Base-by-base conservation (phyloP, 2,113 vertebrate genomes). In the Climacteris rufus region DNA sequence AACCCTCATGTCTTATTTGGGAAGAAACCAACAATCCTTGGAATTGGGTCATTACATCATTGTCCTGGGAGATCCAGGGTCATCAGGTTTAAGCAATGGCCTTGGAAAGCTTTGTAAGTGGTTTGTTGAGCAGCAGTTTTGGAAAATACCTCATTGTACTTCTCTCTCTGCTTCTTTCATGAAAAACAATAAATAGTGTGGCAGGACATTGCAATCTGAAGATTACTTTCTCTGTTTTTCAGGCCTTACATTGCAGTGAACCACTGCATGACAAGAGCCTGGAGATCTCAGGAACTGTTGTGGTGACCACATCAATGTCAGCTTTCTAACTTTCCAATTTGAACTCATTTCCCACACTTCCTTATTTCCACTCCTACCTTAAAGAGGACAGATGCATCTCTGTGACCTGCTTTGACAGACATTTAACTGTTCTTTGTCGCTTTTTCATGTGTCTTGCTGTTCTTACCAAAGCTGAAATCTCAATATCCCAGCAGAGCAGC, bases 301-400 rank as follows among this genome's bases (percentile, higher is more conserved):
- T 35, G 30, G 84, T 87, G 84, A 87, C 61, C 59, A 65, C 61
- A 92, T 94, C 93, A 95, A 52, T 65, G 57, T 61, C 87, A 90
- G 35, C 19, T 94, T 96, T 94, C 71, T 89, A 96, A 83, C 66
- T 95, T 94, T 87, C 72, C 53, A 91, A 78, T 76, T 63, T 95
- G 79, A 96, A 85, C 60, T 93, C 21, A 91, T 90, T 95, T 96
- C 72, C 72, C 15, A 60, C 24, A 59, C 12, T 89, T 94, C 47
- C 64, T 95, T 61, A 39, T 39, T 59, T 60, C 40, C 33, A 61
- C 6, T 94, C 33, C 44, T 76, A 37, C 53, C 33, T 83, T 89
- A 89, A 91, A 89, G 52, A 83, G 39, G 54, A 94, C 60, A 86
- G 78, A 89, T 89, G 44, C n/a, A 85, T 72, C 68, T 68, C 44